Evolutionary conservation across 2,888 invertebrate species (phyloP).

Genomic region (Caenorhabditis sp.): DNA sequence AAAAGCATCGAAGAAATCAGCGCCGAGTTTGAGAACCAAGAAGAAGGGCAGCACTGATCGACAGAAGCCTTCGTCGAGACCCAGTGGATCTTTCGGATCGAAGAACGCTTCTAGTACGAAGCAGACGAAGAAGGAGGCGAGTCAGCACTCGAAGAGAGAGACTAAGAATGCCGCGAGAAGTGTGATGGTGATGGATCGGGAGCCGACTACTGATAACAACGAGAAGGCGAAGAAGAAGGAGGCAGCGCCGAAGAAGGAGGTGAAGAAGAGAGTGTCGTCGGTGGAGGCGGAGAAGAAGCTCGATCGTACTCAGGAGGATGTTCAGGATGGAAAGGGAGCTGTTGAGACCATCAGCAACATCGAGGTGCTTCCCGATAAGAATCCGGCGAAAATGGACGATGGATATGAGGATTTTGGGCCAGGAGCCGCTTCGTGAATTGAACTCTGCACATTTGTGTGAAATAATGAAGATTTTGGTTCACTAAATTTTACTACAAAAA

Average conservation of each 20-base stretch:
- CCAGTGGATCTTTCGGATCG: background rate
- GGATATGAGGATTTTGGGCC: conserved; percentile 46
- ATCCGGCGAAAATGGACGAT: conserved; percentile 44
- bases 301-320: background rate
- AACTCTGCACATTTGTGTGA: no score
- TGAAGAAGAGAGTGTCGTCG: background rate
- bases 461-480: background rate
- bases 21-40: conserved; percentile 28
- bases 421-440: conserved; percentile 14
- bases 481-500: background rate
- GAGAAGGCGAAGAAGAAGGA: conserved; percentile 3
- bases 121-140: conserved; percentile 16
- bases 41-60: conserved; percentile 19
- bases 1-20: conserved; percentile 20
- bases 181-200: conserved; percentile 23
- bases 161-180: background rate
- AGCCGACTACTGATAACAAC: conserved; percentile 16
- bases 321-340: background rate
- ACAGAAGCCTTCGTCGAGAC: conserved; percentile 7
- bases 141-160: conserved; percentile 19
- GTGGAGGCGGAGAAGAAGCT: conserved; percentile 15
- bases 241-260: conserved; percentile 7
- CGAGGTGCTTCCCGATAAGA: conserved; percentile 35
- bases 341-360: conserved; percentile 6
- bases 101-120: conserved; percentile 6